Percentiles rank a stretch among this genome's conserved stretches.
Conservation (phyloP, 2,797 vertebrate species). For the Tinamus major region DNA sequence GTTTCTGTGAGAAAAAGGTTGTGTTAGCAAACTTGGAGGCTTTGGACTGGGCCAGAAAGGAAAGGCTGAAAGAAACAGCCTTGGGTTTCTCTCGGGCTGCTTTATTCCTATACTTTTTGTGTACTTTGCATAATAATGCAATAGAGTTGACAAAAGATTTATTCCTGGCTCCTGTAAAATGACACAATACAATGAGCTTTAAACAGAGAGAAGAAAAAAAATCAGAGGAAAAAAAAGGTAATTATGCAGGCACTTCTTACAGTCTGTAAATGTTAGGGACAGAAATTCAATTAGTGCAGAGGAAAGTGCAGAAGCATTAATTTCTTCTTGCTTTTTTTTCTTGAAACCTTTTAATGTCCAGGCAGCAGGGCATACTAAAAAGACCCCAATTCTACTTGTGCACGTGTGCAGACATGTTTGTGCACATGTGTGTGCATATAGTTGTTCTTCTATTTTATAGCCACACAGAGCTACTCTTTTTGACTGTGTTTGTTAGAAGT, state of each 20-base stretch:
- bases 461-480: background rate
- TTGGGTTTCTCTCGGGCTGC: background rate
- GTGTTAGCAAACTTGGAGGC: constrained; percentile 62
- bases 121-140: constrained; percentile 76
- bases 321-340: constrained; percentile 15
- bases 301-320: constrained; percentile 52
- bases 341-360: constrained; percentile 52
- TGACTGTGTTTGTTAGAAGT: background rate
- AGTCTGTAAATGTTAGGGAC: constrained; percentile 64
- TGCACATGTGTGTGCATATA: background rate
- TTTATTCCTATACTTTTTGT: constrained; percentile 61
- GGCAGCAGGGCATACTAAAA: background rate
- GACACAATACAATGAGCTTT: constrained; percentile 71
- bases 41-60: constrained; percentile 31
- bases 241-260: constrained; percentile 66
- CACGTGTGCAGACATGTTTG: background rate
- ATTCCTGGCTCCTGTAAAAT: constrained; percentile 70
- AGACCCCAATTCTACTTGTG: constrained; percentile 10
- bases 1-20: constrained; percentile 30
- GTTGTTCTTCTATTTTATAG: background rate
- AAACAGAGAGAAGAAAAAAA: constrained; percentile 41
- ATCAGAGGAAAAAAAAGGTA: constrained; percentile 57
- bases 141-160: constrained; percentile 75
- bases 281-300: constrained; percentile 67
- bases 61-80: constrained; percentile 29